phyloP scores from a whole-genome alignment of 2,888 invertebrate genomes.

The Tinea trinotella region DNA sequence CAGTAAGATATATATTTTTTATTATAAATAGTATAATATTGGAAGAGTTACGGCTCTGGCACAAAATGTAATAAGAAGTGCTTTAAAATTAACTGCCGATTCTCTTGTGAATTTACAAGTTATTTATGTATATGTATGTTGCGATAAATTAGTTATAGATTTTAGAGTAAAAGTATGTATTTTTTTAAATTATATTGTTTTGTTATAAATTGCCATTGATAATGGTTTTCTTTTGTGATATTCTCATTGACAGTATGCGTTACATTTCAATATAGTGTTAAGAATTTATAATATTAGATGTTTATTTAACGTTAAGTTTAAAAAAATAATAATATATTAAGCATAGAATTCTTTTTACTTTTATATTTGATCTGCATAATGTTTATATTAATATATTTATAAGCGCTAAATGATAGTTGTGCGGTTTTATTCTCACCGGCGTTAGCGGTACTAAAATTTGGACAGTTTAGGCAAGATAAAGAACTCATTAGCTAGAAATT shows the following conservation, averaged over 20 bases:
- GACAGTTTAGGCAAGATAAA: too few relatives aligned
- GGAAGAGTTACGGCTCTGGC: too few relatives aligned
- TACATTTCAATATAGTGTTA: slow-evolving; percentile 8
- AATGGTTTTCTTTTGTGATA: slow-evolving; percentile 17
- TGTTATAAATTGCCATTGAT: slow-evolving; percentile 13
- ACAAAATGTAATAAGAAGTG: too few relatives aligned
- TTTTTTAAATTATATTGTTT: slow-evolving; percentile 1
- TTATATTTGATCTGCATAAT: slow-evolving; percentile 11
- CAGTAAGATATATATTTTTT: too few relatives aligned
- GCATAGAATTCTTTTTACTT: slow-evolving; percentile 4
- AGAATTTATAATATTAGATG: slow-evolving; percentile 15
- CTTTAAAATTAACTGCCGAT: not conserved
- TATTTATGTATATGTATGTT: not conserved
- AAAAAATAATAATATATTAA: not conserved
- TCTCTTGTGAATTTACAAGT: not conserved
- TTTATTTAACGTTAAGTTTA: slow-evolving; percentile 14
- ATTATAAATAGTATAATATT: too few relatives aligned
- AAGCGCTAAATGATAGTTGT: not conserved
- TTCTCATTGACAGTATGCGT: slow-evolving; percentile 12
- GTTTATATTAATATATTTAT: slow-evolving; percentile 8
- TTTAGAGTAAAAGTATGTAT: not conserved
- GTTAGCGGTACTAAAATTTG: too few relatives aligned
- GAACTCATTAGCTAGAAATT: too few relatives aligned
- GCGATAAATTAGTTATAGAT: not conserved
- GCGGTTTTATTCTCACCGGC: too few relatives aligned